Evolutionary conservation across 2,113 vertebrate genomes (phyloP), one percentile per base, ranked within the genome.

Genomic region (Eptatretus burgeri): DNA sequence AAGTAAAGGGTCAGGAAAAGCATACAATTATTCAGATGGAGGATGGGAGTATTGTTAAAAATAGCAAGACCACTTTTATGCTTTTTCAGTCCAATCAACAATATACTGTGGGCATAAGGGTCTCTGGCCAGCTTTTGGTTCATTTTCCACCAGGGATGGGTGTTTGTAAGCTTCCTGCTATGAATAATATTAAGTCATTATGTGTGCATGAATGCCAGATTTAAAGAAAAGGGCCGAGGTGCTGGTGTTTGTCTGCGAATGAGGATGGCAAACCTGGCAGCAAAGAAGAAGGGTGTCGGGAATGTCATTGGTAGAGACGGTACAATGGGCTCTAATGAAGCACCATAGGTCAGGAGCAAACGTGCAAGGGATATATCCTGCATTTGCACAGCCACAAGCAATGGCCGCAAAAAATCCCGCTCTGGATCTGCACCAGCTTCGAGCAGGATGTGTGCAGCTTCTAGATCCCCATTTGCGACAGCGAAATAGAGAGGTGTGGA

Each of bases 211-310:
- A 41, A 41, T 41, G 27, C 27, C 27, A 41, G 3, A 41, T 5
- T 41, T 41, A 41, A 7, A 41, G 3, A 41, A 12, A 60, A 11
- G 56, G 56, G 56, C 56, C 70, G 64, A 85, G 73, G 68, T 77
- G 82, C 71, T 82, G 78, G 74, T 78, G 27, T 41, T 41, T 41
- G 7, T 41, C 27, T 41, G 27, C 7, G 7, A 41, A 41, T 41
- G 27, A 7, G 7, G 27, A 41, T 41, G 27, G 27, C 27, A 41
- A 41, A 41, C 27, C 27, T 41, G 27, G 27, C 27, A 10, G 81
- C 79, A 68, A 93, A 83, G 73, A 82, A 78, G 67, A 85, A 74
- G 64, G 79, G 79, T 64, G 81, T 80, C 1, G 91, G 88, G 72
- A 96, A 89, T 18, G 78, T 68, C 1, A 81, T 81, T 12, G 79